Base-by-base conservation (phyloP, 2,888 invertebrate genomes). In the Athalia cordata region DNA sequence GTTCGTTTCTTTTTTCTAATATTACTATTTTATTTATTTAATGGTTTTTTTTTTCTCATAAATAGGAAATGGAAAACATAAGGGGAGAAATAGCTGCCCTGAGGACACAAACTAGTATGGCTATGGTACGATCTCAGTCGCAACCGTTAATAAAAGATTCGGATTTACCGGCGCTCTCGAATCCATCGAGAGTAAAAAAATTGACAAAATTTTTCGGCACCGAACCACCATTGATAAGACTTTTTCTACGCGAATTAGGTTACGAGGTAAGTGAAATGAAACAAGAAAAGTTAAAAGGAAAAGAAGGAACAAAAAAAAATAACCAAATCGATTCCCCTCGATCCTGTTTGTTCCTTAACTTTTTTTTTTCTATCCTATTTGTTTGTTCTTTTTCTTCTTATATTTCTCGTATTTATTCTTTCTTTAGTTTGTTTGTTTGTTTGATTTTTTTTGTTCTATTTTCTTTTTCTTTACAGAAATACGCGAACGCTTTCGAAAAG, bases 181-280 rank as follows among this genome's bases (percentile, higher is more conserved):
- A 97, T 91, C 97, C 97, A 0, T 95, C 95, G 81, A 92, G 97
- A 80, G 96, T 97, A 29, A 96, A 96, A 89, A 95, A 97, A 85
- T 92, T 97, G 82, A 97, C 97, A 79, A 96, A 97, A 93, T 97
- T 98, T 92, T 98, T 98, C 91, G 98, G 97, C 47, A 96, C 96
- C 89, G 97, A 98, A 90, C 97, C 97, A 50, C 97, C 97, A 8
- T 93, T 97, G 82, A 94, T 97, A 91, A 93, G 97, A 89, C 92
- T 97, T 79, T 98, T 97, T 92, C 92, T 98, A 77, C 95, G 96
- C 91, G 96, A 96, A 91, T 93, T 98, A 82, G 97, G 97, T 86
- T 98, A 97, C 91, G 97, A 97, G 94, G 97, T 96, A 89, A 87
- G 75, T 75, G 50, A 62, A 29, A 29, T 75, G 50, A 62, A 29